Conservation (phyloP, 2,888 invertebrate species). For the Nomada ruficornis region DNA sequence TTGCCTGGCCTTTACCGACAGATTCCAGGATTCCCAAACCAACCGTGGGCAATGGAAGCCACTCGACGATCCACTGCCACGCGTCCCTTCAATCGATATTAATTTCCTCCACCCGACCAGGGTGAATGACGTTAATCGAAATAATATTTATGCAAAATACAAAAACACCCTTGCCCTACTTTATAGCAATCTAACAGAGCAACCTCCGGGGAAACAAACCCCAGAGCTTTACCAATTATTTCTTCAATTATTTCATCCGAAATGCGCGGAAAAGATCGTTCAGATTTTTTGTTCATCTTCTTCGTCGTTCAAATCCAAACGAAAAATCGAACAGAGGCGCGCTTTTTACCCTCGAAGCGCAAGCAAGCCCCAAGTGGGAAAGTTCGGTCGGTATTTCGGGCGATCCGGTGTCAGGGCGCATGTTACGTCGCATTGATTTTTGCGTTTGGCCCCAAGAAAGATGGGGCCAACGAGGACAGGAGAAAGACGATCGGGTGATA, state of each 20-base stretch:
- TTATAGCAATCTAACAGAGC: too few species aligned
- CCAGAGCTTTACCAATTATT: neutral
- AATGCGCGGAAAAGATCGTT: too few species aligned
- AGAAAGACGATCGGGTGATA: constrained; percentile 50
- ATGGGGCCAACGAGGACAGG: constrained; percentile 25
- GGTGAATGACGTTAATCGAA: too few species aligned
- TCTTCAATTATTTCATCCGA: too few species aligned
- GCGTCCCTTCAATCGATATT: neutral
- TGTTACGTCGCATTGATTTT: constrained; percentile 79
- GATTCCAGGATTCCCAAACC: constrained; percentile 47
- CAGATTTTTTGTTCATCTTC: too few species aligned
- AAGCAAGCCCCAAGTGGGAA: neutral
- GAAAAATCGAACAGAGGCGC: too few species aligned
- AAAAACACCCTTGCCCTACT: neutral
- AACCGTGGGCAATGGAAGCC: constrained; percentile 43
- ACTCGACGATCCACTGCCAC: neutral
- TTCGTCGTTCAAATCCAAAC: neutral
- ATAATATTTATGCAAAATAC: too few species aligned
- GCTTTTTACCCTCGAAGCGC: constrained; percentile 6
- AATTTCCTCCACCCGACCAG: neutral
- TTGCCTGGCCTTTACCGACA: constrained; percentile 59
- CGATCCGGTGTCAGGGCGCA: constrained; percentile 74
- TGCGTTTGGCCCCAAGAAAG: constrained; percentile 55
- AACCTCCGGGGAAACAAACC: neutral
- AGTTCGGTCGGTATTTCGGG: constrained; percentile 58